These are phyloP conservation scores for Radopholus similis DNA, from an alignment of 1,140 invertebrate genomes.

Conservation along the genomic window DNA sequence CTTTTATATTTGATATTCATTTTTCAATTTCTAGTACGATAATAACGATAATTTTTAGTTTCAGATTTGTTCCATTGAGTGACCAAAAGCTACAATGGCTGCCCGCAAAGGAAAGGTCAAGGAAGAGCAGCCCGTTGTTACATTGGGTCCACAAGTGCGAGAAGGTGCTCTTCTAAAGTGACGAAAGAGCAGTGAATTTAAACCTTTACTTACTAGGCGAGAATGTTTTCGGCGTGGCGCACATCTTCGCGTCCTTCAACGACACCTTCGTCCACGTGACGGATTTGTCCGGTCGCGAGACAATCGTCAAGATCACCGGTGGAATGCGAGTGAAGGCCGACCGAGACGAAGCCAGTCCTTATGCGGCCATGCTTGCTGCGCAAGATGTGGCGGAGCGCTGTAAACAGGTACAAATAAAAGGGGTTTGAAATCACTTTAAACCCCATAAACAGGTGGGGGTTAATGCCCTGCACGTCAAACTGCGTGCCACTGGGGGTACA, in stretches of 20 bases:
- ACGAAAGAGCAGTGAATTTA: not conserved
- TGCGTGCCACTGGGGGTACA: conserved; percentile 92
- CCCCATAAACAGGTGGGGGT: conserved; percentile 87
- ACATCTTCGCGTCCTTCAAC: conserved; percentile 99
- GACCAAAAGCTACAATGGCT: conserved; percentile 72
- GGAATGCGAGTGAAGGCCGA: conserved; percentile 99
- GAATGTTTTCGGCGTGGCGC: conserved; percentile 95
- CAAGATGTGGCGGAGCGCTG: conserved; percentile 99
- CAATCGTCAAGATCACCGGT: conserved; percentile 93
- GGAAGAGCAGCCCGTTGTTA: conserved; percentile 92
- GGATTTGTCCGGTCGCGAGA: conserved; percentile 94
- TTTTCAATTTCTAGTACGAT: not conserved
- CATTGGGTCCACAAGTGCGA: conserved; percentile 89
- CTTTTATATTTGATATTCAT: not conserved
- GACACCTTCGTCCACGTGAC: conserved; percentile 99
- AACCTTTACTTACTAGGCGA: conserved; percentile 66
- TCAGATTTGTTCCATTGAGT: not conserved
- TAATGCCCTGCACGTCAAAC: conserved; percentile 93
- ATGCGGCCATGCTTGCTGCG: conserved; percentile 99
- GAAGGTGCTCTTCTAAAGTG: conserved; percentile 63
- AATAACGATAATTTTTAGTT: not conserved
- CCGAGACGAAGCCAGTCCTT: conserved; percentile 97
- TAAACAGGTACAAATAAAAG: conserved; percentile 70
- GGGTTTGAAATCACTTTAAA: conserved; percentile 30
- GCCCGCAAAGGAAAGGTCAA: conserved; percentile 90